Percentiles rank a stretch among this genome's conserved stretches.
Evolutionary conservation across 2,888 invertebrate genomes (phyloP).

Genomic region (Aricia artaxerxes): DNA sequence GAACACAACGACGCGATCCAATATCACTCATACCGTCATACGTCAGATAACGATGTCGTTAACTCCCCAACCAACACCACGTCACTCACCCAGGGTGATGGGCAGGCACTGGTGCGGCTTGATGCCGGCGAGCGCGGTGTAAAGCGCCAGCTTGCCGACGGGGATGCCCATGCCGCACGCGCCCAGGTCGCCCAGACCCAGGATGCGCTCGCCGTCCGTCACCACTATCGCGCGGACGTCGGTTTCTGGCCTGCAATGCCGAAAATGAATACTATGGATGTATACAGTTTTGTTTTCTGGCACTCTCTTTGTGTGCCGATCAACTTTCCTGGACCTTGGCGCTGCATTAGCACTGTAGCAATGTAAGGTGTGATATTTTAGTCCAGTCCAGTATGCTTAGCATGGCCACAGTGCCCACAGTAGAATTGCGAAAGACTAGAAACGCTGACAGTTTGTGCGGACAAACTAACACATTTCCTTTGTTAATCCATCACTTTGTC

Average conservation of each 20-base stretch:
- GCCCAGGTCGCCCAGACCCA: slow-evolving; percentile 98
- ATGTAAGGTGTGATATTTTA: no score
- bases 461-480: no score
- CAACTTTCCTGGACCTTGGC: not conserved
- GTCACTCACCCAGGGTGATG: slow-evolving; percentile 87
- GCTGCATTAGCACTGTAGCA: no score
- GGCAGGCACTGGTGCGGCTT: slow-evolving; percentile 97
- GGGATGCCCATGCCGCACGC: slow-evolving; percentile 99
- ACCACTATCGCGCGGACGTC: slow-evolving; percentile 95
- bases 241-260: slow-evolving; percentile 85
- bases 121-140: slow-evolving; percentile 98
- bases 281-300: no score
- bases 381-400: no score
- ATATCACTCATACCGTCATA: no score
- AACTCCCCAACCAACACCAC: not conserved
- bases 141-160: slow-evolving; percentile 96
- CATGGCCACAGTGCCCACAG: no score
- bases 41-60: not conserved
- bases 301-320: not conserved
- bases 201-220: slow-evolving; percentile 98
- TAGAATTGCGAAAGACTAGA: no score
- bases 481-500: no score
- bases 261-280: no score
- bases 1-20: no score
- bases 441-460: no score